Evolutionary conservation across 2,113 vertebrate species (phyloP), one percentile per base, ranked within the genome.

Genomic region (Apodemus speciosus): DNA sequence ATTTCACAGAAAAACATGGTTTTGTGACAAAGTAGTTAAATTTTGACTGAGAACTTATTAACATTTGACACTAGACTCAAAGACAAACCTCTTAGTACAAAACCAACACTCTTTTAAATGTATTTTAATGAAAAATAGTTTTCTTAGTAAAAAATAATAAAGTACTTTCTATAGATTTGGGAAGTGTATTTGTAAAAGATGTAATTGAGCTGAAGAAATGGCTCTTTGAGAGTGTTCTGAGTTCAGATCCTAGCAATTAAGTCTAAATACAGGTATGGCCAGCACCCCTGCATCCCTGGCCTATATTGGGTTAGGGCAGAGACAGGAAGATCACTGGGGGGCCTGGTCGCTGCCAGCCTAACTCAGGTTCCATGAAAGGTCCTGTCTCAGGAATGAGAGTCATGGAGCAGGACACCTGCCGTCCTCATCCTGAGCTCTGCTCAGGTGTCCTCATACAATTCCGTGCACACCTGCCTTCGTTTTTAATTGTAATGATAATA

Each of bases 131-230:
- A 76, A 91, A 79, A 91, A 46, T 10, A 86, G n/a, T 90, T 89
- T 81, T 43, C 21, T 88, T 49, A 87, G 30, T 66, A 89, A 92
- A 89, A 87, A 77, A 72, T n/a, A 91, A 79, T 35, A 68, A 88
- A 71, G 64, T 43, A 16, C 40, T 94, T 85, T 58, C 53, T 73
- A 56, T 93, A 49, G 58, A 85, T 51, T 3, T 68, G 49, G 85
- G 49, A 91, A 30, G 8, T 62, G 4, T 75, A 25, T 38, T 27
- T 83, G n/a, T 83, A 53, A 75, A 85, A 66, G 43, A 49, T 46
- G 27, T 35, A 49, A 32, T 49, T 49, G 38, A 38, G 40, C 60
- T 66, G 16, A 66, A 46, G 60, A 64, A 27, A 46, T 84, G 40
- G 81, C 40, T 84, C 81, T 43, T 27, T 60, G 43, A 62, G 14